Base-by-base conservation (phyloP, 1,140 invertebrate species). In the Drosophila yakuba region DNA sequence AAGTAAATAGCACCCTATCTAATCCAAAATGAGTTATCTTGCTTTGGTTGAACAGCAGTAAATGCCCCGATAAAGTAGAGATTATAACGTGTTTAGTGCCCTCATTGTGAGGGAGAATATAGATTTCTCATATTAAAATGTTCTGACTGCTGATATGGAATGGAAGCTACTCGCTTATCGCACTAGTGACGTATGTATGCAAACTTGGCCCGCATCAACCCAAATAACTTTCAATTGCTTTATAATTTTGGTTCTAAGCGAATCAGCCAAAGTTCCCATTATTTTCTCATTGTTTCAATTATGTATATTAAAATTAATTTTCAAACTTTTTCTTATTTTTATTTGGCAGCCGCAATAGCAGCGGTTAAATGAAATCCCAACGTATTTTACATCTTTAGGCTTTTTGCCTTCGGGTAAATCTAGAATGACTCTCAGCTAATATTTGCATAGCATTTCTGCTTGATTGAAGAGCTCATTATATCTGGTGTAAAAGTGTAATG, bases 61-160 rank as follows among this genome's bases (percentile, higher is more conserved):
- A 62, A 62, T 64, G 38, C 28, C 61, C 64, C 64, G 64, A 68
- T 68, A 68, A 68, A 60, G 61, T 44, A 28, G 61, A 61, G 64
- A 68, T 68, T 68, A 68, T 68, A 38, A 68, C 47, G 47, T 63
- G 61, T 45, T 68, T 68, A 52, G 64, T 64, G 59, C 25, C 28
- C 57, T 62, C 11, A 36, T 43, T 43, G 15, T 32, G 60, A 10
- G 47, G 64, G 60, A 66, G 20, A 68, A 66, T 68, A 45, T 66
- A 68, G 66, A 38, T 68, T 64, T 66, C 61, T 45, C 61, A 66
- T 68, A 68, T 68, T 68, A 68, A 68, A 68, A 68, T 66, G 60
- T 68, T 36, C 61, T 44, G 38, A 43, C 38, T n/a, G 60, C 6
- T 10, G 7, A 52, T 52, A 52, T 36, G 4, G 3, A 11, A 17